A percentile compares a stretch with the other conserved stretches of the same genome.
phyloP scores from a whole-genome alignment of 1,140 invertebrate genomes.

The Daktulosphaira vitifoliae region DNA sequence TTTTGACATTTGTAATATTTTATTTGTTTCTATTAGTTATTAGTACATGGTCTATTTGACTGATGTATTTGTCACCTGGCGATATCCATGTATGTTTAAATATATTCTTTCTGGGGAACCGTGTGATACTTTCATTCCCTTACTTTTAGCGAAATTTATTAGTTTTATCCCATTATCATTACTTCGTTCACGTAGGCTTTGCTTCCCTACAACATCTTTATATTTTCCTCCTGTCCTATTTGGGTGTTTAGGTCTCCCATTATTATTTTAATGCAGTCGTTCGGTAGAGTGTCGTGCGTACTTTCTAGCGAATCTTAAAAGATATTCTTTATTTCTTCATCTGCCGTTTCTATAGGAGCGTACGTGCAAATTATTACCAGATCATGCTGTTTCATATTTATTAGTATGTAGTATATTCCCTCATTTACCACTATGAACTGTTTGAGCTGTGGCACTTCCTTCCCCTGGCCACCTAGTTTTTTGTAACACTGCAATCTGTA shows the following conservation, averaged over 20 bases:
- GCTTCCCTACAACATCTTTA: constrained; percentile 7
- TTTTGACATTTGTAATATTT: constrained; percentile 24
- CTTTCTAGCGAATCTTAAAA: constrained; percentile 2
- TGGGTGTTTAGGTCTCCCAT: constrained; percentile 35
- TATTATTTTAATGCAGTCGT: constrained; percentile 34
- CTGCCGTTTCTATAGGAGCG: constrained; percentile 1
- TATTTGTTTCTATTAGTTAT: constrained; percentile 20
- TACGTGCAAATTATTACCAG: constrained; percentile 10
- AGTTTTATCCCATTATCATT: constrained; percentile 17
- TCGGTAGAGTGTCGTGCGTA: constrained; percentile 1
- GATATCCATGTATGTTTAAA: constrained; percentile 37
- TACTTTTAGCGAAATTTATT: constrained; percentile 15
- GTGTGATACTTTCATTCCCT: constrained; percentile 29
- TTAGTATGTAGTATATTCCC: constrained; percentile 9
- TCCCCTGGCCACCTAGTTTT: background rate
- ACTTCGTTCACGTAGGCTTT: background rate
- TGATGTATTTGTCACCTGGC: constrained; percentile 29
- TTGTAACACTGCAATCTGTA: background rate
- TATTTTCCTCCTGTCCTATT: constrained; percentile 23
- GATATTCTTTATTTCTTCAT: constrained; percentile 1
- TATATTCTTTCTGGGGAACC: constrained; percentile 37
- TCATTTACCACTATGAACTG: constrained; percentile 10
- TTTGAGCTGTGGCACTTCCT: background rate
- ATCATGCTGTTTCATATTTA: constrained; percentile 4
- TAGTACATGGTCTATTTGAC: constrained; percentile 36